Evolutionary conservation across 2,888 invertebrate species (phyloP), one percentile per base, ranked within the genome.

Genomic region (Lamproptera curius): DNA sequence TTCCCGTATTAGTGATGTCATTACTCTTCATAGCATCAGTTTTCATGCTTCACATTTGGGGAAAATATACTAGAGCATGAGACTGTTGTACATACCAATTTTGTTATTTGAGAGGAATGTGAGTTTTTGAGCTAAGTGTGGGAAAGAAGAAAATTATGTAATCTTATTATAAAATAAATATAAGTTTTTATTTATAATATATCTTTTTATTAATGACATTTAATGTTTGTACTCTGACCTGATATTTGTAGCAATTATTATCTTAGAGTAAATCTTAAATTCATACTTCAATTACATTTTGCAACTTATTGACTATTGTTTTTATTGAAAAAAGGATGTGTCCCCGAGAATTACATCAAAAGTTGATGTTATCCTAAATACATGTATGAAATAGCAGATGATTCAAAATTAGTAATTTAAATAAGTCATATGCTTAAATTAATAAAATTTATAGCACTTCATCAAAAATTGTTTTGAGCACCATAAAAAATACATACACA

Each of bases 41-140:
- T 46, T 99, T 99, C 82, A 98, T 99, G 97, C 92, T 99, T 59
- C 99, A 99, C 90, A 99, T 99, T 78, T 99, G 99, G 99, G 99
- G 99, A 77, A 99, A 99, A 91, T 97, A 97, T 83, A 97, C 96
- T 56, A 92, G 97, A 71, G 93, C 95, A 67, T 86, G 73, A 78
- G 54, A 35, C 23, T 40, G 8, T 34, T n/a, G 2, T 40, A 49
- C 9, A 15, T 41, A 34, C 13, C 35, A 17, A 17, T 39, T 47
- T 36, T 41, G 34, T 41, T 45, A 35, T 36, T 46, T 47, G 36
- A 34, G n/a, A 55, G 50, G 49, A 55, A 53, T 54, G 53, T 48
- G 55, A 54, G 57, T 54, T 52, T 13, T 44, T 13, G 16, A 43
- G 36, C 17, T 20, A 16, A 31, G 39, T 43, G 35, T 43, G 33